Conservation (phyloP, 1,140 invertebrate genomes). For the Heliconius nattereri region DNA sequence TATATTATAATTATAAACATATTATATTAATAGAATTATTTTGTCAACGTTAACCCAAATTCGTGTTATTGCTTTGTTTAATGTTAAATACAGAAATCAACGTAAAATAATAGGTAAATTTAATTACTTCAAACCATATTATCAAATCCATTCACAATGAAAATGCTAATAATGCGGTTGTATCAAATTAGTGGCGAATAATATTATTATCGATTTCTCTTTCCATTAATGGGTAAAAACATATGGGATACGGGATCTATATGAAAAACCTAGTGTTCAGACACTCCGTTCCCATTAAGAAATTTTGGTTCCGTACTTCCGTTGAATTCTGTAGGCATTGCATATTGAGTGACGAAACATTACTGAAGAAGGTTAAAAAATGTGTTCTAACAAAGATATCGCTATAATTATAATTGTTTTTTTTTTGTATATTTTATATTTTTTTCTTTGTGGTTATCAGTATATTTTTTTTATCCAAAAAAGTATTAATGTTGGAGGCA, state of each 20-base stretch:
- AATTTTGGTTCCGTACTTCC: too few relatives aligned
- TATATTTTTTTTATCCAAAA: too few relatives aligned
- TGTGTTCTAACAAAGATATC: too few relatives aligned
- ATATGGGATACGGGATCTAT: background rate
- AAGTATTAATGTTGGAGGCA: too few relatives aligned
- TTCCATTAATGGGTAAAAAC: background rate
- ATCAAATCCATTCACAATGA: background rate
- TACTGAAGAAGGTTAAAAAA: too few relatives aligned
- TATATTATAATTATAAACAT: background rate
- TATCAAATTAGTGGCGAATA: constrained; percentile 6
- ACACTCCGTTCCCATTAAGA: too few relatives aligned
- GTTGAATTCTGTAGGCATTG: too few relatives aligned
- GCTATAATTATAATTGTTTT: too few relatives aligned
- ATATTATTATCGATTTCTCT: background rate
- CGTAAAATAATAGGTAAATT: background rate
- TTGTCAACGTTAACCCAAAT: background rate
- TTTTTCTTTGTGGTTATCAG: too few relatives aligned
- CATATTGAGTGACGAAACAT: too few relatives aligned
- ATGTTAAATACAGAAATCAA: constrained; percentile 4
- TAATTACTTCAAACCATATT: constrained; percentile 5
- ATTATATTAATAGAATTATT: background rate
- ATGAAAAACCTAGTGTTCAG: background rate
- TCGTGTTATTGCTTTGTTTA: background rate
- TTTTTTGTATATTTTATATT: too few relatives aligned
- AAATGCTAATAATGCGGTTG: constrained; percentile 12